Percentiles rank a stretch among this genome's conserved stretches.
Conservation (phyloP, 2,888 invertebrate species). For the Mythimna loreyi region DNA sequence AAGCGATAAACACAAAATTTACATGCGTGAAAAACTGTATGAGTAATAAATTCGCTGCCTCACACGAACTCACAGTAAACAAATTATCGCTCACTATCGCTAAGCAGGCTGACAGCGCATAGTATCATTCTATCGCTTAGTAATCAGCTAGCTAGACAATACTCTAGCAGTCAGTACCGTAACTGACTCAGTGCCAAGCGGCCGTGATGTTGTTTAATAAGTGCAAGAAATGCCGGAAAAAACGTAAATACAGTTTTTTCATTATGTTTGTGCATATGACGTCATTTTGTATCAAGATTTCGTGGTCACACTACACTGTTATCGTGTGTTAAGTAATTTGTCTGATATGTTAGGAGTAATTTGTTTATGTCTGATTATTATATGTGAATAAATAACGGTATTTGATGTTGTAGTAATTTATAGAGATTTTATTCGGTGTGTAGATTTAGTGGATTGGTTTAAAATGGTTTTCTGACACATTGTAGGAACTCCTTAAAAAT, state of each 20-base stretch:
- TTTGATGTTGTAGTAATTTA: slow-evolving; percentile 10
- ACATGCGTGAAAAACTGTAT: slow-evolving; percentile 1
- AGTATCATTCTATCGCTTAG: slow-evolving; percentile 17
- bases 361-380: slow-evolving; percentile 27
- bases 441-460: neutral
- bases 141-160: slow-evolving; percentile 19
- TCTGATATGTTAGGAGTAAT: slow-evolving; percentile 7
- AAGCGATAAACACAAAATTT: neutral
- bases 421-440: slow-evolving; percentile 1
- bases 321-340: slow-evolving; percentile 23
- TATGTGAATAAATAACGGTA: slow-evolving; percentile 3
- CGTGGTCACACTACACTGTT: neutral
- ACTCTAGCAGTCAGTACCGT: slow-evolving; percentile 24
- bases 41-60: too few species aligned
- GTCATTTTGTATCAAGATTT: slow-evolving; percentile 13
- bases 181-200: slow-evolving; percentile 16
- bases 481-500: neutral
- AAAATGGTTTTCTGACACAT: neutral
- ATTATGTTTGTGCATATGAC: slow-evolving; percentile 23
- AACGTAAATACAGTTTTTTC: slow-evolving; percentile 77
- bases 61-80: slow-evolving; percentile 6
- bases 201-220: slow-evolving; percentile 82
- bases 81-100: slow-evolving; percentile 37
- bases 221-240: slow-evolving; percentile 83
- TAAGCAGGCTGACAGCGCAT: slow-evolving; percentile 26